These are phyloP conservation scores for Dendroctonus ponderosae DNA, from an alignment of 1,140 invertebrate species.

Conservation along the genomic window DNA sequence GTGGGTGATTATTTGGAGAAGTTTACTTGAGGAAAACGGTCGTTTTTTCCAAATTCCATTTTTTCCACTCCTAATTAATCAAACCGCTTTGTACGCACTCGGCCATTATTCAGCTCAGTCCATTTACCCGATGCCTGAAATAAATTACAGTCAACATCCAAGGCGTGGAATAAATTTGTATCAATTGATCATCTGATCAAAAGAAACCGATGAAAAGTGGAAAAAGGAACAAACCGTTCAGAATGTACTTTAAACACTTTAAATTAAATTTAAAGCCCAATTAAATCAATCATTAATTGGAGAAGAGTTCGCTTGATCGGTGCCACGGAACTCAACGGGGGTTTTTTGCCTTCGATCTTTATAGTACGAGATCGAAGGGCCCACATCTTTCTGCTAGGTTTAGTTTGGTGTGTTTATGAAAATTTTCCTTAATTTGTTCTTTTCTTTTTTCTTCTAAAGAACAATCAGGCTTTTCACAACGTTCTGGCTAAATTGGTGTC, in stretches of 20 bases:
- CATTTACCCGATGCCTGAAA: not conserved
- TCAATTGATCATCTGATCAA: constrained; percentile 24
- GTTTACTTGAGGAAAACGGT: too few relatives aligned
- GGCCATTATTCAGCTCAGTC: not conserved
- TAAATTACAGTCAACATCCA: constrained; percentile 12
- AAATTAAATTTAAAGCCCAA: constrained; percentile 26
- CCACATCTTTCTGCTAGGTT: too few relatives aligned
- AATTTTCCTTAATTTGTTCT: too few relatives aligned
- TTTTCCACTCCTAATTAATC: not conserved
- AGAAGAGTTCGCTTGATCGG: not conserved
- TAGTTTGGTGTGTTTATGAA: too few relatives aligned
- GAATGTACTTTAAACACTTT: constrained; percentile 31
- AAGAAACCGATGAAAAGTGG: constrained; percentile 9
- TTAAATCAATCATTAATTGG: constrained; percentile 34
- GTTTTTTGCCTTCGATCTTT: too few relatives aligned
- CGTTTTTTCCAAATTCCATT: too few relatives aligned
- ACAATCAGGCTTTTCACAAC: too few relatives aligned
- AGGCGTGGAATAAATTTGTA: constrained; percentile 33
- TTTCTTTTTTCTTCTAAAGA: too few relatives aligned
- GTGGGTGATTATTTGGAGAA: too few relatives aligned
- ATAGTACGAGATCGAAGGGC: too few relatives aligned
- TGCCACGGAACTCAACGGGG: too few relatives aligned
- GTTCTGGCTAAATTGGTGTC: too few relatives aligned
- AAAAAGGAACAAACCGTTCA: constrained; percentile 18
- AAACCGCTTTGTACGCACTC: not conserved